Evolutionary conservation across 2,113 vertebrate genomes (phyloP), one percentile per base, ranked within the genome.

Genomic region (Stegostoma tigrinum): DNA sequence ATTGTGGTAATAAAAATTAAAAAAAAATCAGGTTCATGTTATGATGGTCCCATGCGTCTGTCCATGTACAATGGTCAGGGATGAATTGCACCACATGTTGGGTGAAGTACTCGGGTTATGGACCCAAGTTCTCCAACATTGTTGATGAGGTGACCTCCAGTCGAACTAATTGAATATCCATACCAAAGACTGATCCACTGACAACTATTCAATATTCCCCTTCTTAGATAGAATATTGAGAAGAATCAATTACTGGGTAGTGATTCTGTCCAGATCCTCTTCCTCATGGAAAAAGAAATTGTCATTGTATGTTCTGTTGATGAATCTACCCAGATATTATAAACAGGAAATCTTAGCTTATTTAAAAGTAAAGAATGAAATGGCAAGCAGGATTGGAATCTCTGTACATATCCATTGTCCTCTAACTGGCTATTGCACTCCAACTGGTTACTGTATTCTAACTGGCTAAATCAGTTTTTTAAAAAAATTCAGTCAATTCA

Each of bases 191-290:
- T 93, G 89, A 67, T 61, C 61, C 89, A 66, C 80, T 8, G 61
- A 93, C 89, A 93, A 93, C 17, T 66, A n/a, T 93, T 93, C 89
- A 93, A 93, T 93, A 67, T 93, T 93, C 61, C 64, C 67, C 66
- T 66, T 93, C 7, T 93, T 93, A 66, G 5, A 93, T 19, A 6
- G 8, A 66, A 5, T 6, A 15, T 66, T 93, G 19, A n/a, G 38
- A 66, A 67, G 38, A 93, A 38, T 67, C 89, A 23, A 19, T 42
- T 34, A 30, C 34, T 90, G 89, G 66, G 17, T n/a, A 38, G 61
- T 19, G 34, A 45, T 83, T 21, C 15, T 38, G 30, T 64, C 87
- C 15, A 14, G 17, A 91, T 64, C n/a, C 55, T 7, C 89, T 38
- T 17, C 34, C 17, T 23, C 38, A 93, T n/a, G 38, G 0, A 91